These are phyloP conservation scores for Chaetophractus vellerosus DNA, from an alignment of 2,797 vertebrate genomes.

Conservation along the genomic window DNA sequence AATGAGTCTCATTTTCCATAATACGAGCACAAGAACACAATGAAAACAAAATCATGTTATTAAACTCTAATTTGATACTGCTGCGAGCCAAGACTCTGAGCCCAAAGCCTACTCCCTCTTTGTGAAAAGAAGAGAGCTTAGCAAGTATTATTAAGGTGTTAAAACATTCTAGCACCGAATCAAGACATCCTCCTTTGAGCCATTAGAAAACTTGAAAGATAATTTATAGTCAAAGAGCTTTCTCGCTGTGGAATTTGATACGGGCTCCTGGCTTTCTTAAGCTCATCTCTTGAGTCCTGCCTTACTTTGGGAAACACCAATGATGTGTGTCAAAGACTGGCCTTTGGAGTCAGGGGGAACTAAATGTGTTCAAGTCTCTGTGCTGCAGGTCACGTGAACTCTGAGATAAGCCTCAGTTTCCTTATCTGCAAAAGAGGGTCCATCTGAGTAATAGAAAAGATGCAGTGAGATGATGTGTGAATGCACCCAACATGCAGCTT, in stretches of 20 bases:
- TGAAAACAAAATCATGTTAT: neutral
- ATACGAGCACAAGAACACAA: neutral
- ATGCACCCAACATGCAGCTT: neutral
- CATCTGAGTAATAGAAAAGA: neutral
- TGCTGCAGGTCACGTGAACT: neutral
- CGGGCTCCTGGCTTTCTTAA: too few species aligned
- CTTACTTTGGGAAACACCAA: neutral
- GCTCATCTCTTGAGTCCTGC: neutral
- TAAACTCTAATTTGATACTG: neutral
- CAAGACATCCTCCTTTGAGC: neutral
- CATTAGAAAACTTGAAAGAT: neutral
- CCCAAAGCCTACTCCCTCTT: neutral
- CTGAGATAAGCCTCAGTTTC: neutral
- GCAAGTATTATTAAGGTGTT: neutral
- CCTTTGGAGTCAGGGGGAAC: neutral
- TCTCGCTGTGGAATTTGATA: neutral
- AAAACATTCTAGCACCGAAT: neutral
- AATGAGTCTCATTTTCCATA: neutral
- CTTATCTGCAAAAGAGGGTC: neutral
- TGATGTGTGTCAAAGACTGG: too few species aligned
- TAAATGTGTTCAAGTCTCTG: neutral
- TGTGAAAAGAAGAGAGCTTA: neutral
- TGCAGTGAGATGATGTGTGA: accelerated
- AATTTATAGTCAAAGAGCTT: neutral
- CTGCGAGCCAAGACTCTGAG: neutral